Evolutionary conservation across 2,113 vertebrate genomes (phyloP).

Genomic region (Mirounga angustirostris): DNA sequence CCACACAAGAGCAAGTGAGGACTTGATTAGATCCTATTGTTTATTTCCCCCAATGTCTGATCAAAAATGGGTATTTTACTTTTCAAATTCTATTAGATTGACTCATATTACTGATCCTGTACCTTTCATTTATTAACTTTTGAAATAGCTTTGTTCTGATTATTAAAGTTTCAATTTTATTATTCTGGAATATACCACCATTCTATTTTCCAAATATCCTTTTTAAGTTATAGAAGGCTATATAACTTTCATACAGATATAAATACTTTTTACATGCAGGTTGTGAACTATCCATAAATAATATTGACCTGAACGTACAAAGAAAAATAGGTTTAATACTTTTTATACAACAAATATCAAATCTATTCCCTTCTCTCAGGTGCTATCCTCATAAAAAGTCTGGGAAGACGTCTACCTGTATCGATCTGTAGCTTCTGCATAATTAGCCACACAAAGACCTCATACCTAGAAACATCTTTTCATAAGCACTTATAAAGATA

Average conservation of each 20-base stretch:
- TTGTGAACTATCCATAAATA: background rate
- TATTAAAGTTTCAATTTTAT: background rate
- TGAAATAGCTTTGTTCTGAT: background rate
- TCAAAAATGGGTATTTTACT: background rate
- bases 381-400: background rate
- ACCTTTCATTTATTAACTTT: background rate
- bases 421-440: background rate
- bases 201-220: background rate
- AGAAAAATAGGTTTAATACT: conserved; percentile 12
- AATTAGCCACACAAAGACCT: background rate
- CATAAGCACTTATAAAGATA: background rate
- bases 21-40: background rate
- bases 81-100: background rate
- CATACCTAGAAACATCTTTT: background rate
- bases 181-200: background rate
- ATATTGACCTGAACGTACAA: background rate
- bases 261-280: background rate
- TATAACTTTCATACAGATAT: background rate
- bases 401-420: background rate
- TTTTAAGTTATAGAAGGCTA: background rate
- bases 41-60: background rate
- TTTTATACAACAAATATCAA: background rate
- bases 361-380: background rate
- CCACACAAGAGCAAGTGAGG: background rate
- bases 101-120: background rate